A percentile compares a stretch with the other conserved stretches of the same genome.
These are phyloP conservation scores for Platysternon megacephalum DNA, from an alignment of 2,113 vertebrate species.

Conservation along the genomic window DNA sequence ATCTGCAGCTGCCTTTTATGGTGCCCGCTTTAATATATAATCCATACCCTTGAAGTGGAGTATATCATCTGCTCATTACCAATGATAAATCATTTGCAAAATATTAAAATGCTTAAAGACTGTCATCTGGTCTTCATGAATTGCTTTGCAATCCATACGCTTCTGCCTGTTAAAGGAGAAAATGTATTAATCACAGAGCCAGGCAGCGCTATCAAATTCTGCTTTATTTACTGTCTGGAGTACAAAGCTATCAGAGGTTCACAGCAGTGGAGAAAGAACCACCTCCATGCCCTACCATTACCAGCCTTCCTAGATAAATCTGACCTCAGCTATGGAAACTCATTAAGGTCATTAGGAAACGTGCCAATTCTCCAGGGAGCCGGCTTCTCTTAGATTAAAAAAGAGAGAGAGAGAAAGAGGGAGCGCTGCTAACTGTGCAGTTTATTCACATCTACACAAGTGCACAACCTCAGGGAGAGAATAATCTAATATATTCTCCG, in stretches of 20 bases:
- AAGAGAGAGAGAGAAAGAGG: neutral
- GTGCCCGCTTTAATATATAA: neutral
- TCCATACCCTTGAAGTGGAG: slow-evolving; percentile 35
- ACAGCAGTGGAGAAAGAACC: neutral
- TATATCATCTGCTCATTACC: slow-evolving; percentile 44
- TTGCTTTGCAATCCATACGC: neutral
- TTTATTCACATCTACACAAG: neutral
- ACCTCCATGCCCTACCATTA: neutral
- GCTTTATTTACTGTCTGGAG: slow-evolving; percentile 12
- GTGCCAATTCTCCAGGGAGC: neutral
- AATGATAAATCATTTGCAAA: slow-evolving; percentile 56
- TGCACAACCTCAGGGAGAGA: neutral
- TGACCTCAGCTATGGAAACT: slow-evolving; percentile 11
- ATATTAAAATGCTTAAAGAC: slow-evolving; percentile 14
- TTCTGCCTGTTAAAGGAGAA: neutral
- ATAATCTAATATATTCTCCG: slow-evolving; percentile 32
- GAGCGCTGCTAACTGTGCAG: neutral
- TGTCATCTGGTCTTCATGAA: neutral
- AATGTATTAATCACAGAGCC: neutral
- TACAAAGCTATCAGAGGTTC: neutral
- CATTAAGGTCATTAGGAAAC: slow-evolving; percentile 15
- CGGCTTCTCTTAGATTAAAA: neutral
- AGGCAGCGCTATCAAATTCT: neutral
- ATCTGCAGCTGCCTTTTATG: neutral
- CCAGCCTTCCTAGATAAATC: neutral